Conservation (phyloP, 2,888 invertebrate genomes). For the Drosophila nigritarsus region DNA sequence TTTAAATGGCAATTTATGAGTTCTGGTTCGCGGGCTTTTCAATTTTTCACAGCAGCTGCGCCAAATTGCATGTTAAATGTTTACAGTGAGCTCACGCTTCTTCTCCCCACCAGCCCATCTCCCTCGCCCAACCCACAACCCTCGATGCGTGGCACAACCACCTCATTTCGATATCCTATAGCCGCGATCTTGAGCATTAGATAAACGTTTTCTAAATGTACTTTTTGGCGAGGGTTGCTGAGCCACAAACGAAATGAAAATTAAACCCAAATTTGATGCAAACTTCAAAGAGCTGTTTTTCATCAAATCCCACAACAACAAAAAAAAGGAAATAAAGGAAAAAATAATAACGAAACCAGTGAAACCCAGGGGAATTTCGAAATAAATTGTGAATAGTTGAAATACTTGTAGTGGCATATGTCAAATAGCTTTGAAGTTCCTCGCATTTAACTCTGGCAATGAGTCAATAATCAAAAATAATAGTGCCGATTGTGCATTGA, state of each 20-base stretch:
- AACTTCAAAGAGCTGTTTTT: constrained; percentile 67
- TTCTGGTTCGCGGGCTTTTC: constrained; percentile 53
- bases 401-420: constrained; percentile 32
- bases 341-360: constrained; percentile 37
- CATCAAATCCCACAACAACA: constrained; percentile 27
- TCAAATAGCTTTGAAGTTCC: constrained; percentile 31
- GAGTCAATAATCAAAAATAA: not conserved
- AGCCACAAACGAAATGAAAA: constrained; percentile 61
- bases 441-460: not conserved
- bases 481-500: not conserved
- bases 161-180: constrained; percentile 20
- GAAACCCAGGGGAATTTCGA: constrained; percentile 38
- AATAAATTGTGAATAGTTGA: constrained; percentile 45
- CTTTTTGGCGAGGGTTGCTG: constrained; percentile 53
- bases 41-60: constrained; percentile 76
- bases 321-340: constrained; percentile 3
- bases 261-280: constrained; percentile 55
- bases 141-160: not conserved
- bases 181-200: constrained; percentile 63
- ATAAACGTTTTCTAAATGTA: constrained; percentile 64
- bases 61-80: constrained; percentile 77
- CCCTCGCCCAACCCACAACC: not conserved
- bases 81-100: constrained; percentile 20
- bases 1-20: constrained; percentile 81
- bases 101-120: too few species aligned